phyloP scores from a whole-genome alignment of 2,797 vertebrate species.

The Pantherophis alleghaniensis region DNA sequence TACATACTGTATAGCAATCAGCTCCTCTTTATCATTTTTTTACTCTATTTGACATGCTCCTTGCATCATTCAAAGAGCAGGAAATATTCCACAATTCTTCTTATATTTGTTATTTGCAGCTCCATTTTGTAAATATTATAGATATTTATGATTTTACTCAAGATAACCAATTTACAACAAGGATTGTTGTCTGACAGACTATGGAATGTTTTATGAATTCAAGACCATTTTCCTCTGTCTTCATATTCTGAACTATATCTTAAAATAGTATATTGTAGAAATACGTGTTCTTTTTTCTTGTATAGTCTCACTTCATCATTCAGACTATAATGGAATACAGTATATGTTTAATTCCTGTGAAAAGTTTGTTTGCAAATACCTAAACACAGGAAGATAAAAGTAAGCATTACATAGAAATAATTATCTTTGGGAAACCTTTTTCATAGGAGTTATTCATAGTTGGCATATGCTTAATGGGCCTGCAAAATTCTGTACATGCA shows the following conservation, averaged over 20 bases:
- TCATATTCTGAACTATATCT: not conserved
- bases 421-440: constrained; percentile 14
- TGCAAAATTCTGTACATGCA: not conserved
- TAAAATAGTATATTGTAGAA: not conserved
- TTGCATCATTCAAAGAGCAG: not conserved
- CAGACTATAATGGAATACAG: constrained; percentile 2
- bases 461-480: not conserved
- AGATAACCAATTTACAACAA: not conserved
- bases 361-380: not conserved
- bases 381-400: not conserved
- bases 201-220: not conserved
- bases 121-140: not conserved
- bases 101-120: not conserved
- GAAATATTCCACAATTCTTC: not conserved
- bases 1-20: not conserved
- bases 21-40: not conserved
- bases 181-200: not conserved
- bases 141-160: not conserved
- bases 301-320: not conserved
- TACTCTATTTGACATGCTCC: not conserved
- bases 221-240: not conserved
- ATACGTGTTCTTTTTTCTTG: not conserved
- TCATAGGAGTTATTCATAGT: not conserved
- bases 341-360: not conserved
- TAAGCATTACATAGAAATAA: not conserved